Evolutionary conservation across 2,888 invertebrate species (phyloP), one percentile per base, ranked within the genome.

Genomic region (Psylliodes chrysocephalus): DNA sequence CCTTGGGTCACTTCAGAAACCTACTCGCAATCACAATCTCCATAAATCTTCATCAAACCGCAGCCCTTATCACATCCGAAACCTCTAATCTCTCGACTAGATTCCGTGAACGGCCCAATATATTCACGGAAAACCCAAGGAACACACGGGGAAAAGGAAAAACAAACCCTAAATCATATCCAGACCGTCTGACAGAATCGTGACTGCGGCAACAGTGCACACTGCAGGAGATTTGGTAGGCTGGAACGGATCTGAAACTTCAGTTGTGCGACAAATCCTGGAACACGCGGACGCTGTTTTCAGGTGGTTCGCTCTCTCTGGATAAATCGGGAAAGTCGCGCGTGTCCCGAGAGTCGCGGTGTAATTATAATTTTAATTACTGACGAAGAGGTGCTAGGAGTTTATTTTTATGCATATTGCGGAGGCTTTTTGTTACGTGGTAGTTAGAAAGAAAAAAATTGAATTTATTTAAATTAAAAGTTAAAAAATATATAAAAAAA

Each of bases 251-350:
- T n/a, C 65, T 67, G 67, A 65, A 63, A 65, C 30, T 60, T 67
- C 66, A 73, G 73, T 73, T 68, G 70, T 73, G 70, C 73, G 69
- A 68, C 63, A 61, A 49, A 60, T 60, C 51, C 49, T 54, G 61
- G 44, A 51, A 19, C 57, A 47, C 49, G 28, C 60, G 54, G 63
- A 47, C 53, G 52, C 30, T 8, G 35, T 22, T 35, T 44, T 44
- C 30, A 12, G 35, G 25, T n/a, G 19, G 30, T n/a, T n/a, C 40
- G 15, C 8, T 22, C n/a, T n/a, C n/a, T n/a, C n/a, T 10, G 12
- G 47, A 52, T 30, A 12, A 7, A n/a, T 18, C 60, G 60, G 28
- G n/a, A 44, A 19, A 46, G n/a, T 17, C 22, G 28, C 55, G 53
- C 25, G 22, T 38, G 6, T 15, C 5, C 18, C 15, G 8, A 35